A percentile compares a stretch with the other conserved stretches of the same genome.
These are phyloP conservation scores for Drosophila pseudotalamancana DNA, from an alignment of 2,888 invertebrate species.

Conservation along the genomic window DNA sequence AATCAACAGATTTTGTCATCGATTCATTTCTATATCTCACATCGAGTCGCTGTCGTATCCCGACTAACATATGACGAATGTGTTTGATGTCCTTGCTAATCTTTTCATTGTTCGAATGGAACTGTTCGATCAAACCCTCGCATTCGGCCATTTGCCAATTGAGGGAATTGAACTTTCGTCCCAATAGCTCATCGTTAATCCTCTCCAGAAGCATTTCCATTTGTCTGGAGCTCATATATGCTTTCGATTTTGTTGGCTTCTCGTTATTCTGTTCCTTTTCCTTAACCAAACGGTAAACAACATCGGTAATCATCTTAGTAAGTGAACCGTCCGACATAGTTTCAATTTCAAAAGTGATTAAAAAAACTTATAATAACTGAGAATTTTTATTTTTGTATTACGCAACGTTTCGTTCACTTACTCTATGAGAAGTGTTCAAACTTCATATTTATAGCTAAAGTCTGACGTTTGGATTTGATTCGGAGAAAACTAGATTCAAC, in stretches of 20 bases:
- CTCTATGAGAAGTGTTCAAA: not conserved
- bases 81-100: not conserved
- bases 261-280: not conserved
- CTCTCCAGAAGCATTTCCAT: not conserved
- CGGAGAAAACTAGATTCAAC: too few relatives aligned
- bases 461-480: too few relatives aligned
- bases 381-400: not conserved
- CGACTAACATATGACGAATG: not conserved
- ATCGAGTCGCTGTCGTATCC: not conserved
- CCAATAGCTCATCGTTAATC: not conserved
- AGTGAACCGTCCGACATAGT: not conserved
- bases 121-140: conserved; percentile 1
- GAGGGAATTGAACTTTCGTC: not conserved
- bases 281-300: not conserved
- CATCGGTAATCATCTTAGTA: not conserved
- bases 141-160: not conserved
- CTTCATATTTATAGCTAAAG: not conserved
- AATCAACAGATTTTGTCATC: not conserved
- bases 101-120: not conserved
- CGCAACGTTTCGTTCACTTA: not conserved
- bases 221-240: not conserved
- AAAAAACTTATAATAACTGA: not conserved
- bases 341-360: not conserved
- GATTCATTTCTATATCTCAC: not conserved
- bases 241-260: not conserved